Evolutionary conservation across 2,888 invertebrate species (phyloP).

Genomic region (Amphipyra berbera): DNA sequence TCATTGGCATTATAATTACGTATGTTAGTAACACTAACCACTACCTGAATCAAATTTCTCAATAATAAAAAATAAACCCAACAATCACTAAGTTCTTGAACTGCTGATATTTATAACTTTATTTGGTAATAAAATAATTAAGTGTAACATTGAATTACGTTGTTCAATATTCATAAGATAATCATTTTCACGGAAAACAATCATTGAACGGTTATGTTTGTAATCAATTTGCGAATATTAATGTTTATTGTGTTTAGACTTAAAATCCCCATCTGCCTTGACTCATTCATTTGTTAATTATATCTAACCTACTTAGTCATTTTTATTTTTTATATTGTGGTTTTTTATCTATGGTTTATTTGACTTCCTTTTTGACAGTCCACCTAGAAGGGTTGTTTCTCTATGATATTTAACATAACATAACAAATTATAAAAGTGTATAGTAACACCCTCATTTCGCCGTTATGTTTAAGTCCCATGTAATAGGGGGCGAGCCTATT

Average conservation of each 20-base stretch:
- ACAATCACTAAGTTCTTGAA: constrained; percentile 50
- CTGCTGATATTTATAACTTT: constrained; percentile 47
- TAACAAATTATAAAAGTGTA: no score
- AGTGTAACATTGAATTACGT: constrained; percentile 56
- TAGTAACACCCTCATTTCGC: no score
- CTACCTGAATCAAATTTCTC: constrained; percentile 18
- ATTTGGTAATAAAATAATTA: constrained; percentile 43
- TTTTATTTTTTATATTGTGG: neutral
- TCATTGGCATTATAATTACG: constrained; percentile 6
- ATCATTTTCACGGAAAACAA: constrained; percentile 54
- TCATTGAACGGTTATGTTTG: constrained; percentile 38
- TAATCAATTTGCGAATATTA: constrained; percentile 47
- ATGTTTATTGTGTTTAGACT: constrained; percentile 21
- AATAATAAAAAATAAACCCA: constrained; percentile 7
- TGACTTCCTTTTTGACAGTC: no score
- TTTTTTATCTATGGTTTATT: neutral
- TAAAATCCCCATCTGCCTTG: constrained; percentile 25
- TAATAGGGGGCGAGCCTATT: no score
- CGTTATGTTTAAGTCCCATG: no score
- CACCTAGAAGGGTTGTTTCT: no score
- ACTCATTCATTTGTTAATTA: constrained; percentile 16
- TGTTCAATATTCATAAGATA: constrained; percentile 56
- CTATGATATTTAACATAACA: no score
- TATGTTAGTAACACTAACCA: neutral
- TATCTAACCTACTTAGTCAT: neutral